A percentile compares a stretch with the other conserved stretches of the same genome.
Conservation (phyloP, 1,140 invertebrate species). For the Heliconius eleuchia region DNA sequence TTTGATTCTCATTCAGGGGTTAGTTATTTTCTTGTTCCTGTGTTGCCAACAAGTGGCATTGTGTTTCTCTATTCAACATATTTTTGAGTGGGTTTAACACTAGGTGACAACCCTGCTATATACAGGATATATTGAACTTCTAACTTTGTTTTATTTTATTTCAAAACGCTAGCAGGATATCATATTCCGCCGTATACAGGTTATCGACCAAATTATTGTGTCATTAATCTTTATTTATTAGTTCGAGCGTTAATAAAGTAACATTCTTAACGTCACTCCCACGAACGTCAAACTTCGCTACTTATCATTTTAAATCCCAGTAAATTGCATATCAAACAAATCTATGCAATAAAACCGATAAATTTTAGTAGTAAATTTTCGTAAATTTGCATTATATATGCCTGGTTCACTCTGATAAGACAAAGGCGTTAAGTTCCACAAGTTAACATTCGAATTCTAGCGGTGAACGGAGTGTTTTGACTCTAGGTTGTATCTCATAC, state of each 20-base stretch:
- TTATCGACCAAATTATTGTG: not conserved
- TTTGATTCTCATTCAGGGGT: not conserved
- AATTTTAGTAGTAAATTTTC: not conserved
- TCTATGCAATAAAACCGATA: not conserved
- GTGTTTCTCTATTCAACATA: not conserved
- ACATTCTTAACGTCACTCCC: not conserved
- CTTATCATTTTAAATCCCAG: not conserved
- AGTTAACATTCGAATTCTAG: too few species aligned
- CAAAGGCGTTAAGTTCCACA: too few species aligned
- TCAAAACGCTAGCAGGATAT: not conserved
- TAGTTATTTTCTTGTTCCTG: not conserved
- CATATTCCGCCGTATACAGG: not conserved
- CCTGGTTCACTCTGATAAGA: not conserved
- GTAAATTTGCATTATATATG: not conserved
- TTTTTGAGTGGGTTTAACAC: too few species aligned
- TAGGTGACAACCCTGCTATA: too few species aligned
- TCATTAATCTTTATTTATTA: conserved; percentile 6
- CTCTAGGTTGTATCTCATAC: too few species aligned
- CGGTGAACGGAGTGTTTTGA: too few species aligned
- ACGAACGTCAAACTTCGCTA: not conserved
- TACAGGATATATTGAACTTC: too few species aligned
- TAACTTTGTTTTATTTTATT: not conserved
- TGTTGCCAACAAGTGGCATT: not conserved
- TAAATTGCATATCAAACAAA: not conserved
- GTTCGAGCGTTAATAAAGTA: not conserved